Conservation (phyloP, 2,797 vertebrate genomes). For the Chelmon rostratus region DNA sequence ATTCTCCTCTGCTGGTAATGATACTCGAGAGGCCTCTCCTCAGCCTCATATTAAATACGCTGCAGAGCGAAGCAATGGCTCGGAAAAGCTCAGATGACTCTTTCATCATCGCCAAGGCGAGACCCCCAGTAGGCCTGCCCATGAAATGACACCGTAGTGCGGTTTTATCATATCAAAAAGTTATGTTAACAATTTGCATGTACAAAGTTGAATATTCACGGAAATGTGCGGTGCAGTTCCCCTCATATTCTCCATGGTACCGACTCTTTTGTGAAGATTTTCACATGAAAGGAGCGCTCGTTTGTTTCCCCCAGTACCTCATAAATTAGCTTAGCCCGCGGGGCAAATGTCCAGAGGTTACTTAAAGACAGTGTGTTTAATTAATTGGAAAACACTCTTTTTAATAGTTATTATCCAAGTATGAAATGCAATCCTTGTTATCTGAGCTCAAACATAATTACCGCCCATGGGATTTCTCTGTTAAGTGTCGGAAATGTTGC, state of each 20-base stretch:
- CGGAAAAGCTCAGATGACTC: slow-evolving; percentile 37
- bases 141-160: slow-evolving; percentile 16
- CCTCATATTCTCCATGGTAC: slow-evolving; percentile 47
- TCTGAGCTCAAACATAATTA: slow-evolving; percentile 93
- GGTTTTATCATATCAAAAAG: slow-evolving; percentile 59
- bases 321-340: slow-evolving; percentile 90
- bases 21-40: slow-evolving; percentile 34
- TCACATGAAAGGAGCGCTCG: slow-evolving; percentile 67
- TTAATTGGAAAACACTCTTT: slow-evolving; percentile 96
- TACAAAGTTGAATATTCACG: slow-evolving; percentile 65
- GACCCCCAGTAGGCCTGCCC: slow-evolving; percentile 40
- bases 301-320: slow-evolving; percentile 85
- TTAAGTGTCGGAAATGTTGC: slow-evolving; percentile 88
- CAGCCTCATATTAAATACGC: slow-evolving; percentile 12
- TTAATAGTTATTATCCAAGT: slow-evolving; percentile 83
- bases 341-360: slow-evolving; percentile 94
- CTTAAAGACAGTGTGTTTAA: slow-evolving; percentile 93
- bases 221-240: slow-evolving; percentile 17
- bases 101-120: slow-evolving; percentile 40
- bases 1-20: slow-evolving; percentile 22
- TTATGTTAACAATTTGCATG: slow-evolving; percentile 58
- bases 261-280: slow-evolving; percentile 61
- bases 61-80: slow-evolving; percentile 32
- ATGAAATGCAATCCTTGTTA: slow-evolving; percentile 91
- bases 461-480: slow-evolving; percentile 91